Evolutionary conservation across 2,888 invertebrate species (phyloP), one percentile per base, ranked within the genome.

Genomic region (Myopa tessellatipennis): DNA sequence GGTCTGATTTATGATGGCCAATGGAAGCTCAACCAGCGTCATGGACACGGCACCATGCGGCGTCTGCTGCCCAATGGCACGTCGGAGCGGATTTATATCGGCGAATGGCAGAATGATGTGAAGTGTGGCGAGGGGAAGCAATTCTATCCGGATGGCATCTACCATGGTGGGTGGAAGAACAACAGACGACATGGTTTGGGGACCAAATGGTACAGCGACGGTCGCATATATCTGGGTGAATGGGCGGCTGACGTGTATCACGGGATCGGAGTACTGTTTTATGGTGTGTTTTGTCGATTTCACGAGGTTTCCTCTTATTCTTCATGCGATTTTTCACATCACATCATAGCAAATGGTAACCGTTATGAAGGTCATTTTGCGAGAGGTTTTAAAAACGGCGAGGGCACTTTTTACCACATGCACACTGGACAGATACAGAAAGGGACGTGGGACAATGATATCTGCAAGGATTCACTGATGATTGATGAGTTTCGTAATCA

Each of bases 101-200:
- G 89, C 0, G 78, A 84, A 18, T 89, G 89, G 89, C 72, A 72
- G 14, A 79, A 86, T 36, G 87, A 85, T 63, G 83, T 83, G 81
- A 88, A 88, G 77, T 84, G 83, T 68, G 89, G 88, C 8, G 87
- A 86, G 78, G 89, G 89, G n/a, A 88, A 89, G 73, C 85, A 88
- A 68, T 87, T 85, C 78, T 88, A 85, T 78, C 55, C 81, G 0
- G 84, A 88, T 77, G 87, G 87, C 2, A 83, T 85, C 4, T 88
- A 88, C 77, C 88, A 85, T 69, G 88, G 88, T 8, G 80, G 83
- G 45, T 89, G 89, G 89, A 75, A 81, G 52, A 74, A 81, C 3
- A 86, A 87, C 82, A 83, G 87, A 18, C 85, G 87, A 0, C 83
- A 85, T 77, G 89, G 89, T 1, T 77, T 86, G 45, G 89, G 89